phyloP scores from a whole-genome alignment of 2,797 vertebrate species.

The Chelonia mydas region DNA sequence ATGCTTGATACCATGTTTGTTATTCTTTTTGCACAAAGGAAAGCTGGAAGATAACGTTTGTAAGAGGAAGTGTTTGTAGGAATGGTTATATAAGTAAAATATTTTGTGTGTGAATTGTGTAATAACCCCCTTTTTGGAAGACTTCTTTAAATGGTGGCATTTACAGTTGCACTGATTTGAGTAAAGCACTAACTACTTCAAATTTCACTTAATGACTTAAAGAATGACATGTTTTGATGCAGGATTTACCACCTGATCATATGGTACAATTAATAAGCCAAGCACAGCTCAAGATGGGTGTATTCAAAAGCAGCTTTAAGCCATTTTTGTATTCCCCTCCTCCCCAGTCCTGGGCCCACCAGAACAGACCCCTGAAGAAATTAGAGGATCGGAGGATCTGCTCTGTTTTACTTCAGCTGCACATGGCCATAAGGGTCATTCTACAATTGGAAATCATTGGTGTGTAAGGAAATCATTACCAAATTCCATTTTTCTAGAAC shows the following conservation, averaged over 20 bases:
- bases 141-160: neutral
- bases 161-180: slow-evolving; percentile 4
- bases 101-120: neutral
- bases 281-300: neutral
- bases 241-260: neutral
- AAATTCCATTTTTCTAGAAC: neutral
- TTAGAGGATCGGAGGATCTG: neutral
- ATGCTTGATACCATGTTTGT: rapidly evolving
- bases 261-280: neutral
- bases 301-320: neutral
- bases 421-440: neutral
- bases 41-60: neutral
- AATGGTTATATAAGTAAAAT: neutral
- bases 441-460: neutral
- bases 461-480: neutral
- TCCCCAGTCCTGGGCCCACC: neutral
- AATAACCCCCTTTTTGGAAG: neutral
- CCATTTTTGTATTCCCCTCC: neutral
- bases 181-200: slow-evolving; percentile 4
- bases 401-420: neutral
- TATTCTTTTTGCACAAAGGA: neutral
- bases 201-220: neutral
- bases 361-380: neutral
- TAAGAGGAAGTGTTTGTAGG: neutral
- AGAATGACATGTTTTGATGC: neutral